Evolutionary conservation across 1,140 invertebrate genomes (phyloP).

Genomic region (Stratiolaelaps scimitus): DNA sequence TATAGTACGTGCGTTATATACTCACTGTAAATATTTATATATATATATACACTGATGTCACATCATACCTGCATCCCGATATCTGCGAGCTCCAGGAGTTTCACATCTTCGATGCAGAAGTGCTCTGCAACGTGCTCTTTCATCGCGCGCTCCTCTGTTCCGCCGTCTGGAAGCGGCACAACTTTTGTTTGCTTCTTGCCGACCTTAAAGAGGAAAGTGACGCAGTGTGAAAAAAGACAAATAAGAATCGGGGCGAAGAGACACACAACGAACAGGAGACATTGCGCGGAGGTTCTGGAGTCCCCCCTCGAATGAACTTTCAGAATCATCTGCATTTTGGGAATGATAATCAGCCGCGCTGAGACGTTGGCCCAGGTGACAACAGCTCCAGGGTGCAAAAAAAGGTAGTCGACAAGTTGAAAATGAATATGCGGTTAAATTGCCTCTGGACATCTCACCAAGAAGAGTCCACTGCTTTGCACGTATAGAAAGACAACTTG

Average conservation of each 20-base stretch:
- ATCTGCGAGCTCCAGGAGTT: too few species aligned
- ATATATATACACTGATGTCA: not conserved
- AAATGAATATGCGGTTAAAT: not conserved
- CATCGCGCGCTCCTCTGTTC: not conserved
- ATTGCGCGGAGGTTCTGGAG: too few species aligned
- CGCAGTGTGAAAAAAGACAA: too few species aligned
- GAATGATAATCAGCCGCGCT: too few species aligned
- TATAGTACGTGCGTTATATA: not conserved
- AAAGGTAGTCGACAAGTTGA: not conserved
- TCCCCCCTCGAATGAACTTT: too few species aligned
- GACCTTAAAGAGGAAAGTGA: too few species aligned
- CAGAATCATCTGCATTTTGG: too few species aligned
- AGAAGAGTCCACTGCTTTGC: not conserved
- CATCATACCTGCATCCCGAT: not conserved
- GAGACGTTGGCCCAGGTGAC: not conserved
- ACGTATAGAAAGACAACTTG: not conserved
- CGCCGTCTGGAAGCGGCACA: not conserved
- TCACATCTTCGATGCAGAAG: not conserved
- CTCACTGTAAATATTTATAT: not conserved
- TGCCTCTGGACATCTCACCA: too few species aligned
- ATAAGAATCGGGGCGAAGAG: too few species aligned
- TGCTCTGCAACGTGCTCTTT: not conserved
- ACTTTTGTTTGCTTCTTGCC: not conserved
- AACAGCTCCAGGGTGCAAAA: not conserved
- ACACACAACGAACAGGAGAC: too few species aligned